These are phyloP conservation scores for Mastomys coucha DNA, from an alignment of 2,113 vertebrate genomes.

Conservation along the genomic window DNA sequence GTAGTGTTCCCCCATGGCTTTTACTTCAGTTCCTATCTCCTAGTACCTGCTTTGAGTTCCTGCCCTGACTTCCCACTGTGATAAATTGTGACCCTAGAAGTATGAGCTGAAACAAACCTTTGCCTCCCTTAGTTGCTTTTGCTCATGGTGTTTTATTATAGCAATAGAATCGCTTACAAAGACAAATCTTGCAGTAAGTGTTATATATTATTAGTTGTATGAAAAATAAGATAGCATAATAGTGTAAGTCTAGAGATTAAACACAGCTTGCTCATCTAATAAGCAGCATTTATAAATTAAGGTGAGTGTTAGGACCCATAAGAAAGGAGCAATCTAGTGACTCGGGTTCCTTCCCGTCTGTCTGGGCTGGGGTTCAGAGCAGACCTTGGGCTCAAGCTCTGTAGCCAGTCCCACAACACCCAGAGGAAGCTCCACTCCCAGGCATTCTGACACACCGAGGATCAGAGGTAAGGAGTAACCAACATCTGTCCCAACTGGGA, in stretches of 20 bases:
- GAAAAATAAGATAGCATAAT: neutral
- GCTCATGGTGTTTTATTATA: neutral
- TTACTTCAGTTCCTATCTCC: neutral
- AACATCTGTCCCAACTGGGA: too few species aligned
- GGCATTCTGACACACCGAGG: too few species aligned
- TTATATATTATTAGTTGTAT: neutral
- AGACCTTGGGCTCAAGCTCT: too few species aligned
- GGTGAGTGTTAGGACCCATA: neutral
- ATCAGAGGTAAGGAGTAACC: too few species aligned
- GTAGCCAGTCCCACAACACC: too few species aligned
- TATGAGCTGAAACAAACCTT: neutral
- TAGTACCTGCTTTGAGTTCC: neutral
- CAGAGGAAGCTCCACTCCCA: too few species aligned
- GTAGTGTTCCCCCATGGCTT: neutral
- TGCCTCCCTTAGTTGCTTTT: neutral
- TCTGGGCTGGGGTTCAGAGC: too few species aligned
- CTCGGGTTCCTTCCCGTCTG: too few species aligned
- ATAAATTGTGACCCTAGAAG: neutral
- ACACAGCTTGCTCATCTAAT: neutral
- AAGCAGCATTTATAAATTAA: neutral
- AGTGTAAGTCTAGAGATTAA: neutral
- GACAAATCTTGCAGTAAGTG: neutral
- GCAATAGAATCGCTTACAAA: neutral
- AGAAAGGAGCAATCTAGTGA: constrained; percentile 4
- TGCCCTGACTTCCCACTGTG: neutral